Evolutionary conservation across 2,113 vertebrate genomes (phyloP).

Genomic region (Sakesphorus luctuosus): DNA sequence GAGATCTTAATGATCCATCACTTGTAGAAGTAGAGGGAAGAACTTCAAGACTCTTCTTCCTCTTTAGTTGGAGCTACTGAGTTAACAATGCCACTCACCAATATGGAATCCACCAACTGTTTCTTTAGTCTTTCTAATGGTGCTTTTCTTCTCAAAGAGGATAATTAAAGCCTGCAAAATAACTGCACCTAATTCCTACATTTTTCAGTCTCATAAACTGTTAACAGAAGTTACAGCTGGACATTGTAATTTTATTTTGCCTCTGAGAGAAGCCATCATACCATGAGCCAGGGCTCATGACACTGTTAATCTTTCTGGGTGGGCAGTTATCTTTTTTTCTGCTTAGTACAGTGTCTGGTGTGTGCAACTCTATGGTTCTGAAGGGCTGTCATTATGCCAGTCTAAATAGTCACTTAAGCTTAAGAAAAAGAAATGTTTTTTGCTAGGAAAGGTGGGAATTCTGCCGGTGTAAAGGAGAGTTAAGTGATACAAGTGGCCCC

Average conservation of each 20-base stretch:
- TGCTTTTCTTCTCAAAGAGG: neutral
- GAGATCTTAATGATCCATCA: neutral
- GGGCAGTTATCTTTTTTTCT: neutral
- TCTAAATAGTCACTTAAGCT: neutral
- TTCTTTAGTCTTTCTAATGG: neutral
- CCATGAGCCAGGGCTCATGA: neutral
- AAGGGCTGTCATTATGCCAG: neutral
- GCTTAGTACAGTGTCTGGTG: neutral
- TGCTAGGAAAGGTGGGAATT: neutral
- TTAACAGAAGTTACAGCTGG: neutral
- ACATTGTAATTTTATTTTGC: neutral
- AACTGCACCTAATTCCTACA: neutral
- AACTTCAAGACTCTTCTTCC: neutral
- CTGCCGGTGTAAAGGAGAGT: neutral
- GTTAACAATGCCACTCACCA: fast-evolving
- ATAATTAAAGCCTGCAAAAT: neutral
- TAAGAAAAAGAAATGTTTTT: neutral
- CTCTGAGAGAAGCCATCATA: neutral
- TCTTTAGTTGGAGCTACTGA: neutral
- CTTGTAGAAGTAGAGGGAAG: neutral
- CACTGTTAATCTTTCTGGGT: neutral
- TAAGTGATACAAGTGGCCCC: fast-evolving
- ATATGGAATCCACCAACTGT: neutral
- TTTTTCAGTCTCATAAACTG: neutral
- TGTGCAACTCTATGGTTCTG: neutral